These are phyloP conservation scores for Sebastes fasciatus DNA, from an alignment of 2,113 vertebrate species.

Conservation along the genomic window DNA sequence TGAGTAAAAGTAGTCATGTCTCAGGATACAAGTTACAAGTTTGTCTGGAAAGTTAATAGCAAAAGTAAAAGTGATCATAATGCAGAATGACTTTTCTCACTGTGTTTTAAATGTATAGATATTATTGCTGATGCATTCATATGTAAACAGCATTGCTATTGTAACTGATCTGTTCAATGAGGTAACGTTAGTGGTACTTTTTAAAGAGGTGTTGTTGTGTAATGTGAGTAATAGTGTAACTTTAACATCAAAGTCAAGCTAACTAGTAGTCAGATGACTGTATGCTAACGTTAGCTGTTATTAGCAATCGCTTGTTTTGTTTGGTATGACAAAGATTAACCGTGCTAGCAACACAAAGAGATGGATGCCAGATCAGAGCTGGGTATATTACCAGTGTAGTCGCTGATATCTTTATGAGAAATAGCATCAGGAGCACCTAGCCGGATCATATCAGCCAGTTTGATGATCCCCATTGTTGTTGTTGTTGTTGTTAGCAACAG, in stretches of 20 bases:
- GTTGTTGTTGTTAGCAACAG: not conserved
- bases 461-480: constrained; percentile 80
- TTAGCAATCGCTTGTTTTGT: not conserved
- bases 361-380: rapidly evolving
- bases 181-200: not conserved
- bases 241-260: not conserved
- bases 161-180: not conserved
- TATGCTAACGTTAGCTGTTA: constrained; percentile 44
- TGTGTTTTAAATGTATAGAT: not conserved
- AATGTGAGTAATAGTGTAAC: not conserved
- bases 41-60: not conserved
- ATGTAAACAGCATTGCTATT: no score
- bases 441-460: constrained; percentile 82
- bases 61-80: not conserved
- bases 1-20: not conserved
- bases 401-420: constrained; percentile 76
- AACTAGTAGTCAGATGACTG: not conserved
- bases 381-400: constrained; percentile 78
- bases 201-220: not conserved
- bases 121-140: not conserved
- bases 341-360: not conserved
- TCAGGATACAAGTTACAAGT: not conserved
- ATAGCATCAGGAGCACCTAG: constrained; percentile 66
- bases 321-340: rapidly evolving
- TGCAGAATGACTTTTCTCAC: not conserved